phyloP scores from a whole-genome alignment of 2,888 invertebrate species.

The Pachymerium ferrugineum region DNA sequence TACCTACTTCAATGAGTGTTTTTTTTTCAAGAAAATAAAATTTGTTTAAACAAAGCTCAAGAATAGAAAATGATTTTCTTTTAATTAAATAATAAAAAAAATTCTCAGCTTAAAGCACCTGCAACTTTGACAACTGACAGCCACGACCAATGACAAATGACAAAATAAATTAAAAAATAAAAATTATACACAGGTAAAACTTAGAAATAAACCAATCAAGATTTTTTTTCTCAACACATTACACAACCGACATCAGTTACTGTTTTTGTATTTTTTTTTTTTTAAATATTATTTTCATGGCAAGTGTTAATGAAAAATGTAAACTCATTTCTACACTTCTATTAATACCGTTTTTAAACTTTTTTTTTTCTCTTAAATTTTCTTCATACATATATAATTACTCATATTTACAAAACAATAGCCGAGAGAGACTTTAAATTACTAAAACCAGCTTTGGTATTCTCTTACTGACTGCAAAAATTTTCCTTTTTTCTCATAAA shows the following conservation, averaged over 20 bases:
- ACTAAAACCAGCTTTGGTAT: constrained; percentile 20
- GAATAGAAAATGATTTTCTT: not conserved
- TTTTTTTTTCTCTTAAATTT: not conserved
- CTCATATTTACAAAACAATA: constrained; percentile 23
- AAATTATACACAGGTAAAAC: not conserved
- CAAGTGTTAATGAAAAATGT: constrained; percentile 1
- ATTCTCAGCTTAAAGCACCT: not conserved
- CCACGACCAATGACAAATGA: constrained; percentile 5
- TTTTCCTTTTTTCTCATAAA: not conserved
- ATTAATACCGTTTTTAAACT: not conserved
- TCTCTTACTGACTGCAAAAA: constrained; percentile 21
- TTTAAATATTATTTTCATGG: no score
- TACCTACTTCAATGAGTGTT: no score
- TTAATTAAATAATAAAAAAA: not conserved
- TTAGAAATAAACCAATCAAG: not conserved
- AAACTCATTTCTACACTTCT: not conserved
- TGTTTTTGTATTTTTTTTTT: not conserved
- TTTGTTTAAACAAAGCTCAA: not conserved
- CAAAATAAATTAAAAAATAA: not conserved
- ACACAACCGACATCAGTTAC: not conserved
- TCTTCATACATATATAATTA: constrained; percentile 15
- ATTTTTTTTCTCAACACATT: not conserved
- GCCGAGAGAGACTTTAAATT: not conserved
- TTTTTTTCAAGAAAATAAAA: no score
- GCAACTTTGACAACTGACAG: constrained; percentile 16